These are phyloP conservation scores for Platycheirus rosarum DNA, from an alignment of 2,888 invertebrate species.

Conservation along the genomic window DNA sequence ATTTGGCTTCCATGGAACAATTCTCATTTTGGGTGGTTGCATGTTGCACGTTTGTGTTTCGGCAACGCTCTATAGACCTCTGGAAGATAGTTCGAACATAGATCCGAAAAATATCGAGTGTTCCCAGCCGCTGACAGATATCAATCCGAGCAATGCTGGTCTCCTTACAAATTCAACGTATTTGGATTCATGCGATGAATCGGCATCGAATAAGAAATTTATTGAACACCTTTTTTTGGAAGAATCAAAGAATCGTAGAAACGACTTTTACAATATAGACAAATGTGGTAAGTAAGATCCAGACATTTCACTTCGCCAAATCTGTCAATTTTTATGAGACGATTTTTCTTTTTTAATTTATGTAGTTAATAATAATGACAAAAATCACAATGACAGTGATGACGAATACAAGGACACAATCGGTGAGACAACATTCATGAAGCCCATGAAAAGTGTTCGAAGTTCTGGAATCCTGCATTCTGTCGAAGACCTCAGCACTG, in stretches of 20 bases:
- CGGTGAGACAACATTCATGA: conserved; percentile 84
- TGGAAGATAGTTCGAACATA: conserved; percentile 78
- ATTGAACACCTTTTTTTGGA: conserved; percentile 82
- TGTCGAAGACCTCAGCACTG: conserved; percentile 89
- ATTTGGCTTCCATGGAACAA: conserved; percentile 89
- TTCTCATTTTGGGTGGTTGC: conserved; percentile 87
- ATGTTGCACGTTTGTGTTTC: conserved; percentile 90
- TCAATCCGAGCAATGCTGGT: conserved; percentile 80
- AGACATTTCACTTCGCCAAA: too few species aligned
- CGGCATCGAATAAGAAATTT: conserved; percentile 80
- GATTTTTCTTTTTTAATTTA: too few species aligned
- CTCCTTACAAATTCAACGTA: conserved; percentile 82
- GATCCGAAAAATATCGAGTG: conserved; percentile 76
- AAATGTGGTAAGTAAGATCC: conserved; percentile 65
- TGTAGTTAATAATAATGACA: conserved; percentile 76
- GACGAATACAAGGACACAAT: conserved; percentile 85
- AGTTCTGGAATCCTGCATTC: conserved; percentile 89
- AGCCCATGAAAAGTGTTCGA: conserved; percentile 86
- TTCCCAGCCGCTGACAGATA: conserved; percentile 78
- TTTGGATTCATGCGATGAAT: conserved; percentile 81
- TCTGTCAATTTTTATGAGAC: too few species aligned
- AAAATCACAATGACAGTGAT: conserved; percentile 80
- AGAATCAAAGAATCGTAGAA: conserved; percentile 82
- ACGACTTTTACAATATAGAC: conserved; percentile 80
- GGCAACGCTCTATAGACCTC: conserved; percentile 87